Conservation (phyloP, 2,888 invertebrate genomes). For the Kuschelorhynchus macadamiae region DNA sequence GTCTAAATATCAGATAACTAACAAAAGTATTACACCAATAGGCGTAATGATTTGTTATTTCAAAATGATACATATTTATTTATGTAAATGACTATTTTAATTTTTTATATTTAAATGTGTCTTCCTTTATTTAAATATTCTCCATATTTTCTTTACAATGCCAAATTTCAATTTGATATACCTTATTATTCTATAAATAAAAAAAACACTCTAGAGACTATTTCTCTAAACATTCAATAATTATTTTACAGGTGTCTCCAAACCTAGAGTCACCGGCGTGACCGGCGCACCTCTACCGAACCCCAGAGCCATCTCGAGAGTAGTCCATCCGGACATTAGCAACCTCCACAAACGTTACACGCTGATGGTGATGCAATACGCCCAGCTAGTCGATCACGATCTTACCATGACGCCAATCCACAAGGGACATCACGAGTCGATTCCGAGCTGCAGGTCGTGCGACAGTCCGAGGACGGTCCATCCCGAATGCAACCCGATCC, state of each 20-base stretch:
- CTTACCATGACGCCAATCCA: conserved; percentile 94
- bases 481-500: conserved; percentile 94
- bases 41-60: too few relatives aligned
- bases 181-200: too few relatives aligned
- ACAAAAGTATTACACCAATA: too few relatives aligned
- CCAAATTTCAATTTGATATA: too few relatives aligned
- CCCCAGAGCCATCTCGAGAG: conserved; percentile 87
- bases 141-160: too few relatives aligned
- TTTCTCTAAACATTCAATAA: not conserved
- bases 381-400: conserved; percentile 95
- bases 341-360: conserved; percentile 91
- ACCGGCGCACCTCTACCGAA: conserved; percentile 87
- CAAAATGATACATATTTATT: too few relatives aligned
- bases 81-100: too few relatives aligned
- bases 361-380: conserved; percentile 95
- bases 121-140: too few relatives aligned
- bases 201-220: too few relatives aligned
- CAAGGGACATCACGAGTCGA: conserved; percentile 90
- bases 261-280: conserved; percentile 81
- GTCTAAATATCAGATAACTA: too few relatives aligned
- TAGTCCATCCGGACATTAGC: conserved; percentile 92
- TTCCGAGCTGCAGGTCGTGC: conserved; percentile 91
- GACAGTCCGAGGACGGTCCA: conserved; percentile 89
- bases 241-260: conserved; percentile 77
- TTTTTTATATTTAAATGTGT: too few relatives aligned